Evolutionary conservation across 2,888 invertebrate genomes (phyloP).

Genomic region (Polydrusus cervinus): DNA sequence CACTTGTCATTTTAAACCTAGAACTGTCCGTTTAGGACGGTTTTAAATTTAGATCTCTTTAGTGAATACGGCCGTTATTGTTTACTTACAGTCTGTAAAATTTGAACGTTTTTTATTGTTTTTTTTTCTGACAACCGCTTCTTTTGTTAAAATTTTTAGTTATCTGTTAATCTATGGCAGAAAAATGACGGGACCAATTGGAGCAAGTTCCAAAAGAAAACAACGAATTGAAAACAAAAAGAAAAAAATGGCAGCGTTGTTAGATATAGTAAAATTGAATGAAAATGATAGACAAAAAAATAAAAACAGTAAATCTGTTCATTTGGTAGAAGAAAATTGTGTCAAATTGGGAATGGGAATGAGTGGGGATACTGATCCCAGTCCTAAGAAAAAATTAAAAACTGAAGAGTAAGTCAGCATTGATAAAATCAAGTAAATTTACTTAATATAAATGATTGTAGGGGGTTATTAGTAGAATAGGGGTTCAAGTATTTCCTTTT

Average conservation of each 20-base stretch:
- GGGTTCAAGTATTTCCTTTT: too few species aligned
- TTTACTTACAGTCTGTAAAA: too few species aligned
- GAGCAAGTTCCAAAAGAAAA: slow-evolving; percentile 70
- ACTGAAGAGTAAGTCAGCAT: slow-evolving; percentile 54
- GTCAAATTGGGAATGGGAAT: slow-evolving; percentile 35
- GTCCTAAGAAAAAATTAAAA: slow-evolving; percentile 57
- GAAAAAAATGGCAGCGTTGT: slow-evolving; percentile 77
- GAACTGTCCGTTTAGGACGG: too few species aligned
- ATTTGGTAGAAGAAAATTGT: slow-evolving; percentile 56
- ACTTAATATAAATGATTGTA: too few species aligned
- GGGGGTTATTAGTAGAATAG: too few species aligned
- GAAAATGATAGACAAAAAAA: slow-evolving; percentile 73
- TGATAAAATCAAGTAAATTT: background rate
- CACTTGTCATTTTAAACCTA: too few species aligned
- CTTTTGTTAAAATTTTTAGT: background rate
- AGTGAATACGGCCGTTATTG: too few species aligned
- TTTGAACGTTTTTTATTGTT: too few species aligned
- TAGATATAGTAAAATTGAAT: slow-evolving; percentile 77
- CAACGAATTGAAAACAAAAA: slow-evolving; percentile 77
- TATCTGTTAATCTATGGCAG: slow-evolving; percentile 52
- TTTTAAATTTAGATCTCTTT: too few species aligned
- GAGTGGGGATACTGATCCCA: slow-evolving; percentile 30
- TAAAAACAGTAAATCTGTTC: slow-evolving; percentile 56
- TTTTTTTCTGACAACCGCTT: too few species aligned
- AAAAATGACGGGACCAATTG: slow-evolving; percentile 70